Conservation (phyloP, 1,140 invertebrate genomes). For the Brachionus paranguensis region DNA sequence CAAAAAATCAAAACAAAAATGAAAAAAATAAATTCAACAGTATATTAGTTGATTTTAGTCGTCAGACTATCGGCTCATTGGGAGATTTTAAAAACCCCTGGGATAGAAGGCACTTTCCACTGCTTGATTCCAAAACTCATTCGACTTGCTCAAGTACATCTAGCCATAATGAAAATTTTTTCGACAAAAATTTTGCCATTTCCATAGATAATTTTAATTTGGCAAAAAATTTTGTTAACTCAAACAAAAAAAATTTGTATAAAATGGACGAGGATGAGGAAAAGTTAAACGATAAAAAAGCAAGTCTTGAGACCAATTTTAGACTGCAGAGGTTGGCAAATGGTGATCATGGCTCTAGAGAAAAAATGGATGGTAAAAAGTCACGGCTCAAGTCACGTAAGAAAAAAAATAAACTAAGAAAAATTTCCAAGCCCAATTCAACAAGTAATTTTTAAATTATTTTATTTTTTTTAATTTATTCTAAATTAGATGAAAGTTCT, state of each 20-base stretch:
- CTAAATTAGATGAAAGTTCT: neutral
- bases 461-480: neutral
- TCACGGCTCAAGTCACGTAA: neutral
- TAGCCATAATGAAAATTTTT: neutral
- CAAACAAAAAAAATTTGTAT: neutral
- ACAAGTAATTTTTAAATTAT: neutral
- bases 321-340: neutral
- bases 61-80: neutral
- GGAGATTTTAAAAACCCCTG: neutral
- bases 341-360: neutral
- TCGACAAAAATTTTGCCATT: neutral
- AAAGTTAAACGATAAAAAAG: neutral
- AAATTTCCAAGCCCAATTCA: neutral
- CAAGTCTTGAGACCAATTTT: neutral
- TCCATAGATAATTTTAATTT: neutral
- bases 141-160: neutral
- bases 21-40: neutral
- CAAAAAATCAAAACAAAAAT: neutral
- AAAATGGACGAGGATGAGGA: neutral
- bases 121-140: neutral
- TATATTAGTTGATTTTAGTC: neutral
- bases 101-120: neutral
- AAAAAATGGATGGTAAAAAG: neutral
- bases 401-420: neutral
- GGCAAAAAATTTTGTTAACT: neutral